Percentiles rank a stretch among this genome's conserved stretches.
phyloP scores from a whole-genome alignment of 2,888 invertebrate genomes.

The Germaria angustata region DNA sequence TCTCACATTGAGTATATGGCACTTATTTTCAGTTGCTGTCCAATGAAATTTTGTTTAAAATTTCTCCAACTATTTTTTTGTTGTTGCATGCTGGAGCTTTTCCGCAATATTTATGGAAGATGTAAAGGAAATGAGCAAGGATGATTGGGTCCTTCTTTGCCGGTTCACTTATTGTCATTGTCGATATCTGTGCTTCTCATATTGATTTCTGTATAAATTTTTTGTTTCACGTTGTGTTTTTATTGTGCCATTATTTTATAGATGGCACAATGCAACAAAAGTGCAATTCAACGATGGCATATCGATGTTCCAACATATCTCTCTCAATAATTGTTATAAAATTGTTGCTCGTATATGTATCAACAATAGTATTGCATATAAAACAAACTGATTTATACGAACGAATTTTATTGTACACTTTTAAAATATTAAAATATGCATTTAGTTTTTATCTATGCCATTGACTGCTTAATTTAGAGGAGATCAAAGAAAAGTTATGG shows the following conservation, averaged over 20 bases:
- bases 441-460: not conserved
- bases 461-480: not conserved
- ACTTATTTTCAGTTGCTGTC: not conserved
- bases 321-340: not conserved
- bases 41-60: conserved; percentile 8
- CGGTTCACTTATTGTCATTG: conserved; percentile 43
- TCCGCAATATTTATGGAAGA: conserved; percentile 37
- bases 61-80: too few relatives aligned
- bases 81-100: too few relatives aligned
- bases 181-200: conserved; percentile 4
- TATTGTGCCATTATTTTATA: conserved; percentile 44
- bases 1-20: not conserved
- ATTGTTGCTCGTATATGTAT: not conserved
- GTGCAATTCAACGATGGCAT: conserved; percentile 37
- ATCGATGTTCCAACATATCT: conserved; percentile 1
- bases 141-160: conserved; percentile 55
- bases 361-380: not conserved
- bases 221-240: not conserved
- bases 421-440: not conserved
- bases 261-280: conserved; percentile 50
- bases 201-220: not conserved
- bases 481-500: not conserved
- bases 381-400: too few relatives aligned
- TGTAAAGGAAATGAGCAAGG: conserved; percentile 49
- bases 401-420: conserved; percentile 7